phyloP scores from a whole-genome alignment of 2,888 invertebrate species.

The Busseola fusca region DNA sequence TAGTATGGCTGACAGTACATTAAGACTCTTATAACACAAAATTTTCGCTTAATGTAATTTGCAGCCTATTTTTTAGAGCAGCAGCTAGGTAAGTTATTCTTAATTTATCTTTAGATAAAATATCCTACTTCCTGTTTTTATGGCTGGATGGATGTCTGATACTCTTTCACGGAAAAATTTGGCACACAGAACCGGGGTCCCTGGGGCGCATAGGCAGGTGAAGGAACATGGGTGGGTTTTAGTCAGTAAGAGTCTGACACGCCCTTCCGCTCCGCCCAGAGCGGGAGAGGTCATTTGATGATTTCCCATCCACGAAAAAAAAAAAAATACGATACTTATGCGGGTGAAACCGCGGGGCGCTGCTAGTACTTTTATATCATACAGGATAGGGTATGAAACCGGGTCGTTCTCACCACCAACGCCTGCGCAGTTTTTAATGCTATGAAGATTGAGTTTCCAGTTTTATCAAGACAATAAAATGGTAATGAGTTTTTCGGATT shows the following conservation, averaged over 20 bases:
- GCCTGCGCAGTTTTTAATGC: constrained; percentile 15
- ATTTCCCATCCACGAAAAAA: too few species aligned
- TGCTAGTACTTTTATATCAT: not conserved
- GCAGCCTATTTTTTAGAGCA: constrained; percentile 45
- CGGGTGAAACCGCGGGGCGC: too few species aligned
- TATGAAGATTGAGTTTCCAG: constrained; percentile 15
- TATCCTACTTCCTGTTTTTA: too few species aligned
- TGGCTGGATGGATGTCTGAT: too few species aligned
- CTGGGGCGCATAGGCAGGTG: too few species aligned
- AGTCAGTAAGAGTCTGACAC: too few species aligned
- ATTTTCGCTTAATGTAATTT: constrained; percentile 50
- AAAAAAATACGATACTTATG: too few species aligned
- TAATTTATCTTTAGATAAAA: constrained; percentile 39
- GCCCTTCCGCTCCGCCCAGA: too few species aligned
- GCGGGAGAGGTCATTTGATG: too few species aligned
- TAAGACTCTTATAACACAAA: constrained; percentile 2
- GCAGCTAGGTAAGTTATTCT: constrained; percentile 45
- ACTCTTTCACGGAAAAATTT: too few species aligned
- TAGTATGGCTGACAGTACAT: constrained; percentile 22
- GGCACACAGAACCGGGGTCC: too few species aligned
- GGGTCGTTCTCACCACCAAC: constrained; percentile 3
- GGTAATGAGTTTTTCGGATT: constrained; percentile 21
- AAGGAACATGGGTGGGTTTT: too few species aligned
- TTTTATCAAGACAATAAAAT: constrained; percentile 46
- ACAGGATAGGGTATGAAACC: constrained; percentile 9